Evolutionary conservation across 2,888 invertebrate genomes (phyloP).

Genomic region (Achlya flavicornis): DNA sequence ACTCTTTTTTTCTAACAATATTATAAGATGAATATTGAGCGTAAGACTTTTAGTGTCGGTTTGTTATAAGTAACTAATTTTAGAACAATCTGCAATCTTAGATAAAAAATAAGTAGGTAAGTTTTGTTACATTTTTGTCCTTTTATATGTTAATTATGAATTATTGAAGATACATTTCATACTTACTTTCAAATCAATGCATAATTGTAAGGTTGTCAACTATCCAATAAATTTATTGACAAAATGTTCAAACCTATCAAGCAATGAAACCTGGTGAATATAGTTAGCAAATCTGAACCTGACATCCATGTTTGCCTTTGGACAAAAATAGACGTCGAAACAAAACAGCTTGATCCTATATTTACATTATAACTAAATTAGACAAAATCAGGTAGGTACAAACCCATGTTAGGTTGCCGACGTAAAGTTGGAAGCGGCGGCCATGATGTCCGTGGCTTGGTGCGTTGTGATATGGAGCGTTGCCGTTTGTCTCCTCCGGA

Average conservation of each 20-base stretch:
- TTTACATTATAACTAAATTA: slow-evolving; percentile 72
- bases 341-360: slow-evolving; percentile 58
- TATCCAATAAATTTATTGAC: background rate
- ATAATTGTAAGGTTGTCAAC: background rate
- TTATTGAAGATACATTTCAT: background rate
- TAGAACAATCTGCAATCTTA: slow-evolving; percentile 1
- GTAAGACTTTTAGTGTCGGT: background rate
- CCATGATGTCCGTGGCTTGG: slow-evolving; percentile 90
- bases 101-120: background rate
- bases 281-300: slow-evolving; percentile 32
- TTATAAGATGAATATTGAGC: background rate
- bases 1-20: background rate
- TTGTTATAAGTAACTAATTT: slow-evolving; percentile 1
- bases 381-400: slow-evolving; percentile 78
- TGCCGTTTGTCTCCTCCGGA: slow-evolving; percentile 87
- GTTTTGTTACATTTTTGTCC: background rate
- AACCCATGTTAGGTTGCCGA: slow-evolving; percentile 99
- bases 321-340: slow-evolving; percentile 54
- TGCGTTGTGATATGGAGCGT: slow-evolving; percentile 87
- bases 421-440: slow-evolving; percentile 95
- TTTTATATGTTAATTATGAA: background rate
- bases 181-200: background rate
- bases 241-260: slow-evolving; percentile 2
- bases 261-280: slow-evolving; percentile 37
- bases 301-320: slow-evolving; percentile 41